Percentiles rank a stretch among this genome's conserved stretches.
Conservation (phyloP, 2,888 invertebrate genomes). For the Hydrotaea diabolus region DNA sequence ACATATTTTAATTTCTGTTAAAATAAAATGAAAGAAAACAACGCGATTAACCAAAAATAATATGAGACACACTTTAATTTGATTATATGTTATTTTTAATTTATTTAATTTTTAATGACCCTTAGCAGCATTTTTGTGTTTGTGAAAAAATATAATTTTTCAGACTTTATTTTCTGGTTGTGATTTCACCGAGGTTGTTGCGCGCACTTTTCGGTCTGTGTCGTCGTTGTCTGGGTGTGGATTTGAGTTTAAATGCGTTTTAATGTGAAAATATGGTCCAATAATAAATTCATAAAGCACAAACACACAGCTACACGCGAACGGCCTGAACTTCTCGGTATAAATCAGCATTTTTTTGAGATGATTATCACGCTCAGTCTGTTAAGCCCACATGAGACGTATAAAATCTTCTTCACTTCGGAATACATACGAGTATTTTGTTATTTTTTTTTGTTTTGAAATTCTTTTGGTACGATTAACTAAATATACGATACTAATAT, state of each 20-base stretch:
- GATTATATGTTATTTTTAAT: conserved; percentile 59
- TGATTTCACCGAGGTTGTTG: conserved; percentile 33
- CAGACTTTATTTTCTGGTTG: conserved; percentile 10
- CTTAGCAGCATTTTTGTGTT: conserved; percentile 50
- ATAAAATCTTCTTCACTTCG: conserved; percentile 3
- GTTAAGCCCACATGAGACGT: conserved; percentile 58
- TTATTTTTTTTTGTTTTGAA: not conserved
- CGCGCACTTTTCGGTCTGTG: not conserved
- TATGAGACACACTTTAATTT: conserved; percentile 48
- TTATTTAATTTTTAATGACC: conserved; percentile 67
- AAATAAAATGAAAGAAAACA: not conserved
- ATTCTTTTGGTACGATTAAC: not conserved
- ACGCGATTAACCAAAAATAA: not conserved
- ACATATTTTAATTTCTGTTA: conserved; percentile 32
- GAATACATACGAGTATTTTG: not conserved
- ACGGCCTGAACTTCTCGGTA: not conserved
- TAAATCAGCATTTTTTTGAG: conserved; percentile 39
- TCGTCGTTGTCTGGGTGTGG: conserved; percentile 35
- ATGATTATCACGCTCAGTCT: conserved; percentile 47
- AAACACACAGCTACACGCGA: not conserved
- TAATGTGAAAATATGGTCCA: conserved; percentile 54
- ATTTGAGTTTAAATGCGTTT: conserved; percentile 48
- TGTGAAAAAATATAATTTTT: conserved; percentile 15
- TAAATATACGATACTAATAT: not conserved
- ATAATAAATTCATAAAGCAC: conserved; percentile 40